Base-by-base conservation (phyloP, 2,888 invertebrate genomes). In the Zaprionus lineosus region DNA sequence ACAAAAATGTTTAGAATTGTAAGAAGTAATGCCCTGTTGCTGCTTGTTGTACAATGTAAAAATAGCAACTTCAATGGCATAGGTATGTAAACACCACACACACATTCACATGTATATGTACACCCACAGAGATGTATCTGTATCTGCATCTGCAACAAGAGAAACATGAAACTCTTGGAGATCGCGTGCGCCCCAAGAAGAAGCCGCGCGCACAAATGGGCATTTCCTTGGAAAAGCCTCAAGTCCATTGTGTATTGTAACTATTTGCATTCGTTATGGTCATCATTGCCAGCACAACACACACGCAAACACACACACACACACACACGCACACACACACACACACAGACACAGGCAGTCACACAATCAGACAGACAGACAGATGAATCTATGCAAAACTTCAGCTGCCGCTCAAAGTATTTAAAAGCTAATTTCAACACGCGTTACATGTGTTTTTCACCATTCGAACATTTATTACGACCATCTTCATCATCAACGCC, bases 391-490 rank as follows among this genome's bases (percentile, higher is more conserved):
- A 66, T 71, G 79, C 61, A 59, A 74, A 78, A 74, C 40, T 55
- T 53, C 28, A 19, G 43, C 65, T 41, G 46, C 51, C 43, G 61
- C 26, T 51, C 53, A 55, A 60, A 52, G 51, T 58, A 65, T 67
- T 78, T 78, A 78, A 78, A 78, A 79, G 65, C 70, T 59, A 77
- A 77, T 83, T 78, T 84, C 74, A 43, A 75, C 66, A 67, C 52
- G 84, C 67, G 57, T 84, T 76, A 84, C 78, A 79, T 74, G 65
- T 79, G 78, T 81, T 79, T 77, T 70, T 29, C 44, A 48, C 55
- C 43, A 46, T 65, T 52, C 57, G 47, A 77, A 81, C 78, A 79
- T 79, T 71, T 79, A 76, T 79, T 84, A 75, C 67, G 63, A 39
- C 53, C 69, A 75, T n/a, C n/a, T n/a, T n/a, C n/a, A n/a, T n/a